Conservation (phyloP, 2,888 invertebrate species). For the Cryptocheilus praepositus region DNA sequence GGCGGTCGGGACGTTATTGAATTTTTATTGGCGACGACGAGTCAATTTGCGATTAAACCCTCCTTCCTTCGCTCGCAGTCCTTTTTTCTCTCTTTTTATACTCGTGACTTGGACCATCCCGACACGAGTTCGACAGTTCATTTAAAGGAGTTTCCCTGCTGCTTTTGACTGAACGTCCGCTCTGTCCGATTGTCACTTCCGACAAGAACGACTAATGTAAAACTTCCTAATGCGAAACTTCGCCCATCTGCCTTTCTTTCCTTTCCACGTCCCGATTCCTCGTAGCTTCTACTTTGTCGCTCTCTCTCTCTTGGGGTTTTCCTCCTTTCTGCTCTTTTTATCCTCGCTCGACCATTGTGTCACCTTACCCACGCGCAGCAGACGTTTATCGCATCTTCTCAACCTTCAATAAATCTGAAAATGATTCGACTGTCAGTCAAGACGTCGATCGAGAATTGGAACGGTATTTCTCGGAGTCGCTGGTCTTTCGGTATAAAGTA, state of each 20-base stretch:
- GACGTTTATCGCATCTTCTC: slow-evolving; percentile 15
- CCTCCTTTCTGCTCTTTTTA: not conserved
- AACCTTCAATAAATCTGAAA: slow-evolving; percentile 28
- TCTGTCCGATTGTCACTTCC: slow-evolving; percentile 19
- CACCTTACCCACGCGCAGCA: slow-evolving; percentile 1
- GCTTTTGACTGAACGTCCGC: not conserved
- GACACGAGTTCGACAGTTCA: slow-evolving; percentile 59
- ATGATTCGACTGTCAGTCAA: slow-evolving; percentile 37
- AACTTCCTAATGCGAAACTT: slow-evolving; percentile 24
- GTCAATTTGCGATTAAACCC: slow-evolving; percentile 63
- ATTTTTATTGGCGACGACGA: slow-evolving; percentile 68
- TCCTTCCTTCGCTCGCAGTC: slow-evolving; percentile 25
- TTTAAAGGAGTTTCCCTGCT: slow-evolving; percentile 40
- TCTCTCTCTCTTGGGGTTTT: not conserved
- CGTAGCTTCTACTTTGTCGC: too few species aligned
- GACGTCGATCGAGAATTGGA: slow-evolving; percentile 22
- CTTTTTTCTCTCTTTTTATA: slow-evolving; percentile 4
- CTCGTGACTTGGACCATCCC: slow-evolving; percentile 30
- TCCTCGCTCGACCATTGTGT: slow-evolving; percentile 9
- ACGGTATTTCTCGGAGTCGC: slow-evolving; percentile 15
- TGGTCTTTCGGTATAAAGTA: too few species aligned
- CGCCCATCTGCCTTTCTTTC: slow-evolving; percentile 4
- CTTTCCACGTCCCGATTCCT: slow-evolving; percentile 8
- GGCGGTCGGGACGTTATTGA: slow-evolving; percentile 64
- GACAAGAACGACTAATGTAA: slow-evolving; percentile 20